phyloP scores from a whole-genome alignment of 1,140 invertebrate species.

The Teleogryllus occipitalis region DNA sequence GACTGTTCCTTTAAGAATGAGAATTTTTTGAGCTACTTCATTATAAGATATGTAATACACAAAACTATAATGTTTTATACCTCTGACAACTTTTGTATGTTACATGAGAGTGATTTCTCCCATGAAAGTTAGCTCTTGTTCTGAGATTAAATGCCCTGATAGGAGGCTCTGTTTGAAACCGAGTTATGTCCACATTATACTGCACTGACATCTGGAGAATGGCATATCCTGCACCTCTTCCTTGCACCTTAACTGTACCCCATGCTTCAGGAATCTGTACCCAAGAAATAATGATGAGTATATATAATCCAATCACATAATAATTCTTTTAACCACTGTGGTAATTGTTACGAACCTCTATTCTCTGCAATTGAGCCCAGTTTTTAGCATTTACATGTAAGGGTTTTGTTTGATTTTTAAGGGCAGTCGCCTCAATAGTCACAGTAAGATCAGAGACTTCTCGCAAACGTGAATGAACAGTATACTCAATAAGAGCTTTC shows the following conservation, averaged over 20 bases:
- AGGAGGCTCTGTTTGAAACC: constrained; percentile 78
- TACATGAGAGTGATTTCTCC: constrained; percentile 90
- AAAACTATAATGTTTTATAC: constrained; percentile 36
- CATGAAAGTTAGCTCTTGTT: constrained; percentile 65
- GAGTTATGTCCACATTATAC: constrained; percentile 84
- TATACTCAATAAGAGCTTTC: constrained; percentile 85
- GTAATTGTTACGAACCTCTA: constrained; percentile 46
- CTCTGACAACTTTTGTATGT: constrained; percentile 72
- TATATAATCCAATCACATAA: neutral
- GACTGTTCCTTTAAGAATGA: no score
- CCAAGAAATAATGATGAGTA: constrained; percentile 13
- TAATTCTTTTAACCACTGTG: neutral
- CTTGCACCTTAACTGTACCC: constrained; percentile 84
- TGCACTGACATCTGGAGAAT: constrained; percentile 89
- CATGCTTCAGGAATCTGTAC: constrained; percentile 78
- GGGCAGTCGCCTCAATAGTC: constrained; percentile 75
- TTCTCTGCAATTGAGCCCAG: constrained; percentile 61
- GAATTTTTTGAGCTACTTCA: no score
- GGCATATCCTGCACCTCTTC: constrained; percentile 83
- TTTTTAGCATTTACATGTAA: constrained; percentile 67
- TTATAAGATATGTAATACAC: no score
- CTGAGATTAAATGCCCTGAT: constrained; percentile 64
- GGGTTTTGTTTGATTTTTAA: constrained; percentile 52
- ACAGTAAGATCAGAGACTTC: constrained; percentile 80
- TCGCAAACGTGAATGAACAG: constrained; percentile 69